Evolutionary conservation across 2,797 vertebrate species (phyloP).

Genomic region (Oreonectes daqikongensis): DNA sequence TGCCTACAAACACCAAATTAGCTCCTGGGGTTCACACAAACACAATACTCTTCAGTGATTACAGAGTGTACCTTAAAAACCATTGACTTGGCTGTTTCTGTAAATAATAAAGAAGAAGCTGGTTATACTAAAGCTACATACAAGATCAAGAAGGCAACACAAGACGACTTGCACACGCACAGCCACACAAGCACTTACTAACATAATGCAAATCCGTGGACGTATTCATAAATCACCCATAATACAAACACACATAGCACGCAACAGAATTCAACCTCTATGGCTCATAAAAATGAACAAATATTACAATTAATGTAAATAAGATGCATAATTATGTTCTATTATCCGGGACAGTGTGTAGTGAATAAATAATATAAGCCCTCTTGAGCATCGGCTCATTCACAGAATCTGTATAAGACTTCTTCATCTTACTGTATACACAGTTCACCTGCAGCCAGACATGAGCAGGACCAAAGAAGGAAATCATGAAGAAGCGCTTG

Average conservation of each 20-base stretch:
- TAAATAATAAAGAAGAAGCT: not conserved
- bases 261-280: too few species aligned
- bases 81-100: constrained; percentile 12
- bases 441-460: constrained; percentile 44
- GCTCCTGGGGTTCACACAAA: not conserved
- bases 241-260: not conserved
- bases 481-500: constrained; percentile 8
- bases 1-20: constrained; percentile 20
- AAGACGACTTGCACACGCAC: not conserved
- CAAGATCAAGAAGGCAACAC: not conserved
- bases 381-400: constrained; percentile 19
- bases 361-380: constrained; percentile 23
- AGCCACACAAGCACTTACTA: not conserved
- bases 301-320: constrained; percentile 34
- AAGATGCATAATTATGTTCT: constrained; percentile 33
- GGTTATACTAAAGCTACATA: not conserved
- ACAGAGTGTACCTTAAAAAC: not conserved
- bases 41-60: not conserved
- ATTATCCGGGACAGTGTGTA: constrained; percentile 2
- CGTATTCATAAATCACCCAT: constrained; percentile 5
- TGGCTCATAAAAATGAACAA: not conserved
- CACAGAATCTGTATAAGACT: not conserved
- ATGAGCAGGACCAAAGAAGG: constrained; percentile 23
- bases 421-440: constrained; percentile 34
- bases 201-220: constrained; percentile 6